Conservation (phyloP, 2,888 invertebrate genomes). For the Polymixis flavicincta region DNA sequence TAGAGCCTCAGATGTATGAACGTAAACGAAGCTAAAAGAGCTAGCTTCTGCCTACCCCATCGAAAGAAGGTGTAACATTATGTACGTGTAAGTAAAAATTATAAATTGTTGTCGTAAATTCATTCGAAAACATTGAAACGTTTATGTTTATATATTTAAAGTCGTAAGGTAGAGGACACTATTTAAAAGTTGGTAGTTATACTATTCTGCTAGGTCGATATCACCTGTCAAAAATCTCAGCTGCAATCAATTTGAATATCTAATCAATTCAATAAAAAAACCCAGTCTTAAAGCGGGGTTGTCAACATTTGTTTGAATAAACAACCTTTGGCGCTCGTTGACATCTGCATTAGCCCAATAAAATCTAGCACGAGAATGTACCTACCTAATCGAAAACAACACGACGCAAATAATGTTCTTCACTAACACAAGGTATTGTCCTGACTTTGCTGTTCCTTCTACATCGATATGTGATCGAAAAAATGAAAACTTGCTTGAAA, state of each 20-base stretch:
- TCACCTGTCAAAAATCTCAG: conserved; percentile 1
- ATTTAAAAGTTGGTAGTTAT: neutral
- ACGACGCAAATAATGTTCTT: conserved; percentile 1
- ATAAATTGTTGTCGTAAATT: neutral
- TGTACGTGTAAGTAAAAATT: too few relatives aligned
- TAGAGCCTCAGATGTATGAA: neutral
- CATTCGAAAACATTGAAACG: neutral
- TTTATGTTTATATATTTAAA: neutral
- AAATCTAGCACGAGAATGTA: conserved; percentile 21
- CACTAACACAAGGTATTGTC: neutral
- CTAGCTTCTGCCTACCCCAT: neutral
- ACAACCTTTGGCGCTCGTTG: conserved; percentile 31
- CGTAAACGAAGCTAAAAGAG: neutral
- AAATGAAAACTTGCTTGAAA: neutral
- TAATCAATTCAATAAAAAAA: conserved; percentile 11
- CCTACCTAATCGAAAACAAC: conserved; percentile 26
- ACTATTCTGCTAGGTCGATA: neutral
- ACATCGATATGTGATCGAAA: too few relatives aligned
- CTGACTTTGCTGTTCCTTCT: conserved; percentile 3
- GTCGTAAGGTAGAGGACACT: neutral
- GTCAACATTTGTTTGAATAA: conserved; percentile 26
- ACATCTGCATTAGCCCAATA: conserved; percentile 30
- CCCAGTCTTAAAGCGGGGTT: conserved; percentile 16
- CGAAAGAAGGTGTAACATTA: too few relatives aligned
- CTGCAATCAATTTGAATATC: conserved; percentile 22